These are phyloP conservation scores for Nomada fabriciana DNA, from an alignment of 2,888 invertebrate genomes.

Conservation along the genomic window DNA sequence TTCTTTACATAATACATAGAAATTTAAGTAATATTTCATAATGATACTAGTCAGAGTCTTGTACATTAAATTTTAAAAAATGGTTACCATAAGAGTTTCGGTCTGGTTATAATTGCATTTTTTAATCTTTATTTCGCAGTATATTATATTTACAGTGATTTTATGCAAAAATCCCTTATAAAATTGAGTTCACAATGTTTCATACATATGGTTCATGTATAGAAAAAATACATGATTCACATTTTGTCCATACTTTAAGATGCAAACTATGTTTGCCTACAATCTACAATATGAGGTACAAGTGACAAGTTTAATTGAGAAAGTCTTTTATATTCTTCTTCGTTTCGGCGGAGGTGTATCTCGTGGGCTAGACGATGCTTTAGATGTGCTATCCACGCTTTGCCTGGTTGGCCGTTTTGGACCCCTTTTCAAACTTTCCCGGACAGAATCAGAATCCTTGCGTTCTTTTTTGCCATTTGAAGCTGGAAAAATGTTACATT, in stretches of 20 bases:
- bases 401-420: slow-evolving; percentile 83
- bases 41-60: not conserved
- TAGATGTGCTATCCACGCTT: slow-evolving; percentile 80
- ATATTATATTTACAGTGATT: slow-evolving; percentile 52
- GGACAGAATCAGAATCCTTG: slow-evolving; percentile 81
- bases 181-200: slow-evolving; percentile 36
- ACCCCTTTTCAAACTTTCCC: slow-evolving; percentile 81
- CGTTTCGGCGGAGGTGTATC: slow-evolving; percentile 83
- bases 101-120: not conserved
- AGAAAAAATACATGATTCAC: slow-evolving; percentile 1
- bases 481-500: slow-evolving; percentile 44
- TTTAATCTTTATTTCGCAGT: not conserved
- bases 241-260: slow-evolving; percentile 5
- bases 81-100: not conserved
- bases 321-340: slow-evolving; percentile 78
- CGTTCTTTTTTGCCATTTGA: slow-evolving; percentile 81
- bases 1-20: not conserved
- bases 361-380: slow-evolving; percentile 82
- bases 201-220: not conserved
- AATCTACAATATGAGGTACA: not conserved
- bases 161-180: slow-evolving; percentile 26
- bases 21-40: no score
- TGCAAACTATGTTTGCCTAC: slow-evolving; percentile 7
- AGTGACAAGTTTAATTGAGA: not conserved
- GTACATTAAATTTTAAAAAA: not conserved